phyloP scores from a whole-genome alignment of 2,797 vertebrate genomes.

The Carapus acus region DNA sequence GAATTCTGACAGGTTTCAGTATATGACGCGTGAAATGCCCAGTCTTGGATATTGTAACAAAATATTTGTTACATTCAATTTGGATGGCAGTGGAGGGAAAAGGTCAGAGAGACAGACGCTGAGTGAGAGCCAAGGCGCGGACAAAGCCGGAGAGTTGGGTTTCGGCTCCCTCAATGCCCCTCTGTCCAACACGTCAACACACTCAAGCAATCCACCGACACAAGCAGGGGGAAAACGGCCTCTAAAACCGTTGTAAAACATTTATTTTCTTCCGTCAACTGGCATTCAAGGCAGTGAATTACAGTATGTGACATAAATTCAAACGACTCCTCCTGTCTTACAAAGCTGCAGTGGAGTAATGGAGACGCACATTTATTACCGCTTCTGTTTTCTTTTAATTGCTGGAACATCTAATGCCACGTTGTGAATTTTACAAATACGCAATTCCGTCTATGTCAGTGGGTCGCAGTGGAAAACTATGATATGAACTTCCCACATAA shows the following conservation, averaged over 20 bases:
- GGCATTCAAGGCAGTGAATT: conserved; percentile 11
- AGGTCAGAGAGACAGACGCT: background rate
- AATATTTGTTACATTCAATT: conserved; percentile 9
- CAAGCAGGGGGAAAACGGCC: conserved; percentile 16
- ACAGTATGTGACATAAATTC: conserved; percentile 16
- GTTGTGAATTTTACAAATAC: background rate
- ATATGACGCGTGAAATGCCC: background rate
- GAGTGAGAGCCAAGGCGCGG: conserved; percentile 2
- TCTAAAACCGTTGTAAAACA: conserved; percentile 43
- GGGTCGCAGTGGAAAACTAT: conserved; percentile 12
- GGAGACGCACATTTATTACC: background rate
- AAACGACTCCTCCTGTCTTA: conserved; percentile 13
- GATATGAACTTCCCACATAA: background rate
- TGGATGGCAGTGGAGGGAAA: background rate
- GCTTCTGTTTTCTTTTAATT: too few species aligned
- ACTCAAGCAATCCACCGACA: conserved; percentile 11
- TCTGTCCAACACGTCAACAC: conserved; percentile 48
- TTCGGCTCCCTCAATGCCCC: conserved; percentile 55
- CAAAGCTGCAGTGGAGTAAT: conserved; percentile 2
- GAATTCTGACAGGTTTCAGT: conserved; percentile 12
- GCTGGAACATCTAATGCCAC: too few species aligned
- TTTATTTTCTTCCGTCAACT: conserved; percentile 24
- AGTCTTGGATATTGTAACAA: background rate
- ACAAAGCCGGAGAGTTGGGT: conserved; percentile 32
- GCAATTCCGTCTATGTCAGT: background rate